Evolutionary conservation across 1,140 invertebrate species (phyloP), one percentile per base, ranked within the genome.

Genomic region (Drosophila bifasciata): DNA sequence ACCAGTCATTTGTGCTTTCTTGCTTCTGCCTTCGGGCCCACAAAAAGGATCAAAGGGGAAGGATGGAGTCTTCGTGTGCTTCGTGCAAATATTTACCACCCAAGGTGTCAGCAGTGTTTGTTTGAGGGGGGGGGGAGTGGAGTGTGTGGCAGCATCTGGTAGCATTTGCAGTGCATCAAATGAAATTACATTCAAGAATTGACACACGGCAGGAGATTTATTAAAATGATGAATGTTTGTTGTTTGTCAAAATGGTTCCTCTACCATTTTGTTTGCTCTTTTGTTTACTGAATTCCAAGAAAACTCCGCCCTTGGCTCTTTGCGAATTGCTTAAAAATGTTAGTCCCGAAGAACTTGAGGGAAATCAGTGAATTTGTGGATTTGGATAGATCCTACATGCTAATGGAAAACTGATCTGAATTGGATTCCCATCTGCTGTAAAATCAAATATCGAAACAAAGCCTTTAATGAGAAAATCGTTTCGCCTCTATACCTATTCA

Each of bases 1-100:
- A 50, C 19, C 17, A 44, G 17, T 55, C 28, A 11, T 32, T 32
- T 32, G 23, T 9, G 9, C 9, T 32, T 32, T 9, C 9, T 32
- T 32, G 28, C 28, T 32, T 3, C 9, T 11, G 28, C 28, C 9
- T 32, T 59, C 28, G 15, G 8, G 36, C 45, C 15, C 6, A 7
- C n/a, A 23, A 32, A 51, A 68, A 48, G 62, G 43, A 68, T 68
- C 62, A 68, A 68, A 68, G 23, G 23, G 50, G 49, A 68, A 19
- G 13, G 49, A 68, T 28, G 13, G 25, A 68, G n/a, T 9, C 53
- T 5, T 9, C 53, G 64, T 68, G 48, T 23, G 11, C 36, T 48
- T 23, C 41, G 21, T 48, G 64, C 41, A 68, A 68, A 68, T 56
- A 68, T 68, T 68, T 44, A 32, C 41, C 28, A 7, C 32, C 32